phyloP scores from a whole-genome alignment of 2,797 vertebrate species.

The Enteromius argenteus region DNA sequence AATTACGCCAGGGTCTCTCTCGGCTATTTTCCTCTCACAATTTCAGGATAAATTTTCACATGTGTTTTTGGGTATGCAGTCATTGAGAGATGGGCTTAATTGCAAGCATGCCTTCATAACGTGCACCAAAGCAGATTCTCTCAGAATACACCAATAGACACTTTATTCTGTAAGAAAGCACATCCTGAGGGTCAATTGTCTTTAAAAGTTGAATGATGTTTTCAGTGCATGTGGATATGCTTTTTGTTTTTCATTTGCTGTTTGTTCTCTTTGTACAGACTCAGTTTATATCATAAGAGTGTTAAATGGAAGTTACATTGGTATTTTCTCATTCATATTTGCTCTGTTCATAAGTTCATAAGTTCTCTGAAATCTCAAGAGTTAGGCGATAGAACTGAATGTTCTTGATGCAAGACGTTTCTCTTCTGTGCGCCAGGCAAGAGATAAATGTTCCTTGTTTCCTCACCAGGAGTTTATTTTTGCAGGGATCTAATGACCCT shows the following conservation, averaged over 20 bases:
- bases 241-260: not conserved
- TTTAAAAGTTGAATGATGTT: not conserved
- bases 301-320: not conserved
- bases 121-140: conserved; percentile 4
- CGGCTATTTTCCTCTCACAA: conserved; percentile 30
- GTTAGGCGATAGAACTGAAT: conserved; percentile 46
- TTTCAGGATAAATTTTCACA: conserved; percentile 25
- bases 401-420: conserved; percentile 53
- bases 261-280: not conserved
- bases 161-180: not conserved
- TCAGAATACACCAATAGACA: not conserved
- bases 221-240: not conserved
- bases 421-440: conserved; percentile 35
- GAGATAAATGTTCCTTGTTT: conserved; percentile 64
- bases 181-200: not conserved
- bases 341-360: too few relatives aligned
- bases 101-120: conserved; percentile 28
- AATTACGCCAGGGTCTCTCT: conserved; percentile 7
- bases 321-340: not conserved
- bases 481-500: conserved; percentile 68
- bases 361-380: conserved; percentile 30
- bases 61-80: conserved; percentile 27
- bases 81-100: conserved; percentile 33
- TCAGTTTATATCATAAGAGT: too few relatives aligned
- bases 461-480: conserved; percentile 72